phyloP scores from a whole-genome alignment of 1,140 invertebrate genomes.

The Brachionus rotundiformis region DNA sequence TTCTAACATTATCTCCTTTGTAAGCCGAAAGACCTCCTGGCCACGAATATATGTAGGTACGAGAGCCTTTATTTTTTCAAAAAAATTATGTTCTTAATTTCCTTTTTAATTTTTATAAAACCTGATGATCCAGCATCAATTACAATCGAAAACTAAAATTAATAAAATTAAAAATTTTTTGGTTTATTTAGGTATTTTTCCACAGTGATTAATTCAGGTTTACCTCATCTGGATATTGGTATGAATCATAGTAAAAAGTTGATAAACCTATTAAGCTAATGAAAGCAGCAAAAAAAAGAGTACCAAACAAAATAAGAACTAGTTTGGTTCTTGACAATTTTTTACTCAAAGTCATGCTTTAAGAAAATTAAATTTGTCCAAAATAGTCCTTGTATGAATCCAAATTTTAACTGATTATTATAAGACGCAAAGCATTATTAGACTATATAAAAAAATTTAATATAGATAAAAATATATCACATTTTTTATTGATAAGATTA shows the following conservation, averaged over 20 bases:
- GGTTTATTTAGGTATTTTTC: too few relatives aligned
- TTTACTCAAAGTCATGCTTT: background rate
- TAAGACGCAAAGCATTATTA: background rate
- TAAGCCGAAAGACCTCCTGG: background rate
- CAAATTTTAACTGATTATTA: background rate
- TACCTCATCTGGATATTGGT: slow-evolving; percentile 22
- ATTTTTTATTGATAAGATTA: slow-evolving; percentile 6
- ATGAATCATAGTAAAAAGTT: slow-evolving; percentile 13
- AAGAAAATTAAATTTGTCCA: background rate
- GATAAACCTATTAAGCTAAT: background rate
- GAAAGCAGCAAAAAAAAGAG: background rate
- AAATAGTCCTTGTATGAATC: background rate
- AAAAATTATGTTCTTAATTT: background rate
- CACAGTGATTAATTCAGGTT: too few relatives aligned
- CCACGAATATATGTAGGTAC: slow-evolving; percentile 30
- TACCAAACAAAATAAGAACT: background rate
- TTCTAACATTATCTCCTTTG: slow-evolving; percentile 5
- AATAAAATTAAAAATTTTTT: background rate
- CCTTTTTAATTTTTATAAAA: background rate
- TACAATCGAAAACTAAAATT: slow-evolving; percentile 47
- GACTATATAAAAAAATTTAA: background rate
- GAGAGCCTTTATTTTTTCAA: background rate
- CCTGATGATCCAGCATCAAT: slow-evolving; percentile 51
- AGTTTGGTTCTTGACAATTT: background rate
- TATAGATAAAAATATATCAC: background rate